Evolutionary conservation across 37 sponge, comb jelly and placozoan genomes (phyloP), one percentile per base, ranked within the genome.

Genomic region (Eunapius fragilis): DNA sequence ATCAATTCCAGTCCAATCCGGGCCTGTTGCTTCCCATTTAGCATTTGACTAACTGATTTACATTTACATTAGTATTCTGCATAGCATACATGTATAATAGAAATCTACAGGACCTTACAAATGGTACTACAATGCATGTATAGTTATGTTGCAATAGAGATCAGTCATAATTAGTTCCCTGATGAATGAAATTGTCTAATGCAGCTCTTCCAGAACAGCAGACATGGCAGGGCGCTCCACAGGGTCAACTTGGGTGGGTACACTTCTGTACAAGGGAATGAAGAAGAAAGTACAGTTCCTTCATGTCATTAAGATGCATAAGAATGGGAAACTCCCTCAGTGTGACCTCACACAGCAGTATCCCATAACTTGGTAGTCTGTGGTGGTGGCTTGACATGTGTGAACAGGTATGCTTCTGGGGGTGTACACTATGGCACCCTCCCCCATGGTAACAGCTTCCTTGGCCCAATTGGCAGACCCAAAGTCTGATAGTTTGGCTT

Each of bases 401-500:
- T 17, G 32, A 11, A 30, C 35, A 31, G 80, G 80, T 71, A 81
- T 12, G 83, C 81, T 35, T 94, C 94, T 26, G 94, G 94, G 33
- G 94, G 82, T 77, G 48, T 94, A 94, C 50, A 88, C 77, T 12
- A 71, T 33, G 70, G 82, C 82, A n/a, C 94, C 94, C 2, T 83
- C 87, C 12, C 80, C 87, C 48, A 50, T 37, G 28, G 94, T 90
- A 17, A 27, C 9, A 0, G 81, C 72, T 10, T 74, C 28, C 37
- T 67, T 58, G 19, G 74, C 68, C 30, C 90, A 78, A 77, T 94
- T 94, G 69, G 94, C 91, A 70, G 94, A 88, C 27, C 94, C 94
- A 82, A 88, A 94, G 75, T 94, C 94, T 25, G 88, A 87, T n/a
- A 94, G 70, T 82, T 94, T 94, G 25, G 91, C 87, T 12, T 67